Conservation (phyloP, 2,888 invertebrate genomes). For the Sclerodermus sp. region DNA sequence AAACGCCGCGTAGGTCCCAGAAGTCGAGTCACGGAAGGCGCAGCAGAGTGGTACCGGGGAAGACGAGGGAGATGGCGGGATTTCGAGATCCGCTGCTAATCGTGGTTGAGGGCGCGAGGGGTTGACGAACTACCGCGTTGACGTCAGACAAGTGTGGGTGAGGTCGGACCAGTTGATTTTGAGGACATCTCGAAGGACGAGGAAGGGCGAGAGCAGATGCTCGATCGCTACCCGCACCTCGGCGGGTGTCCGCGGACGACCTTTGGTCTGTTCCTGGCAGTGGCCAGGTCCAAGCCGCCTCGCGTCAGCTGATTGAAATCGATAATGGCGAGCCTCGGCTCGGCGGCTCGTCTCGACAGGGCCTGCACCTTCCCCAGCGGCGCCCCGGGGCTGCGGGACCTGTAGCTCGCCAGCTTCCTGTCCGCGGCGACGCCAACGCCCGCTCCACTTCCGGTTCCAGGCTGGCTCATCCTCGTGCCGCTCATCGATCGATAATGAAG, state of each 20-base stretch:
- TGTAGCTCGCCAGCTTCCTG: slow-evolving; percentile 45
- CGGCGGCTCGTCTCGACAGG: slow-evolving; percentile 37
- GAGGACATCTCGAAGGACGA: too few relatives aligned
- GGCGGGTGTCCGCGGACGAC: slow-evolving; percentile 21
- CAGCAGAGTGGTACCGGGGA: too few relatives aligned
- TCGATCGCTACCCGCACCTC: slow-evolving; percentile 24
- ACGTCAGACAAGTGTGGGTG: too few relatives aligned
- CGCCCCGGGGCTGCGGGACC: slow-evolving; percentile 48
- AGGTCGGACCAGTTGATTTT: too few relatives aligned
- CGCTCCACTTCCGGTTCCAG: slow-evolving; percentile 29
- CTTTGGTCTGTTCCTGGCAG: slow-evolving; percentile 41
- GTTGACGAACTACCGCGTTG: too few relatives aligned
- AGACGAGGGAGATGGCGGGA: too few relatives aligned
- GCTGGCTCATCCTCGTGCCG: slow-evolving; percentile 44
- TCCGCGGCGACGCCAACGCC: slow-evolving; percentile 34
- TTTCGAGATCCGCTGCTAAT: too few relatives aligned
- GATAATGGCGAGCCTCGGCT: slow-evolving; percentile 72
- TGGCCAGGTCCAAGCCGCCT: slow-evolving; percentile 62
- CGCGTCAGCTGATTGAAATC: slow-evolving; percentile 72
- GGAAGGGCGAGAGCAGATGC: too few relatives aligned
- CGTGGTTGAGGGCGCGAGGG: too few relatives aligned
- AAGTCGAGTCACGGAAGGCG: too few relatives aligned
- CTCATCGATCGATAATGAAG: slow-evolving; percentile 51
- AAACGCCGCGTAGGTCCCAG: too few relatives aligned
- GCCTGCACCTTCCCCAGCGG: slow-evolving; percentile 36